Base-by-base conservation (phyloP, 1,140 invertebrate genomes). In the Episyrphus balteatus region DNA sequence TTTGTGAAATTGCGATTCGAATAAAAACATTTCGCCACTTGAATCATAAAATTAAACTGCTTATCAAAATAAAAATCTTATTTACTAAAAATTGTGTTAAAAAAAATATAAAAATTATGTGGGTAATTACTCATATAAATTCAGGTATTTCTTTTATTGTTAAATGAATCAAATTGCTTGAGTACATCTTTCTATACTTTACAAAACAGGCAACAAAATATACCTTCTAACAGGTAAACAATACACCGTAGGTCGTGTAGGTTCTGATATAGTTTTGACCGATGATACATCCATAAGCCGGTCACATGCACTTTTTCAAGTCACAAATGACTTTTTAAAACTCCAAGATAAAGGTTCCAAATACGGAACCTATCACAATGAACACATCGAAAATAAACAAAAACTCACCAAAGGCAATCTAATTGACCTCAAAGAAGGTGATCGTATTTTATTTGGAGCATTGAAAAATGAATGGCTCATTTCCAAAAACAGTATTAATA, bases 211-310 rank as follows among this genome's bases (percentile, higher is more conserved):
- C 5, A 51, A 62, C 41, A 62, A 55, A 36, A 52, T 62, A 14
- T 43, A 61, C 2, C 48, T 62, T 32, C 17, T 56, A 7, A 55
- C 60, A 0, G 26, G 1, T 2, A 62, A 60, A 40, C 1, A 48
- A 2, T 63, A 63, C 36, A 55, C 56, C 12, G 50, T 66, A 2
- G 63, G 63, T 8, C 61, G 63, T 7, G 32, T 52, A 14, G 51
- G 49, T 5, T 58, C 61, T 0, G 70, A 70, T 52, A 62, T 76
- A 52, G 62, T 70, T 9, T 58, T 76, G 15, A 49, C 61, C 5
- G 66, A 71, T 39, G 75, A 77, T 50, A 58, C 70, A n/a, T 76
- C 74, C 31, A 68, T 77, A 14, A 77, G 75, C 52, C 70, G 75
- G 47, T 70, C 70, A 51, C 75, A 77, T 70, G 74, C 73, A 3